Evolutionary conservation across 2,113 vertebrate species (phyloP), one percentile per base, ranked within the genome.

Genomic region (Sinocyclocheilus anophthalmus): DNA sequence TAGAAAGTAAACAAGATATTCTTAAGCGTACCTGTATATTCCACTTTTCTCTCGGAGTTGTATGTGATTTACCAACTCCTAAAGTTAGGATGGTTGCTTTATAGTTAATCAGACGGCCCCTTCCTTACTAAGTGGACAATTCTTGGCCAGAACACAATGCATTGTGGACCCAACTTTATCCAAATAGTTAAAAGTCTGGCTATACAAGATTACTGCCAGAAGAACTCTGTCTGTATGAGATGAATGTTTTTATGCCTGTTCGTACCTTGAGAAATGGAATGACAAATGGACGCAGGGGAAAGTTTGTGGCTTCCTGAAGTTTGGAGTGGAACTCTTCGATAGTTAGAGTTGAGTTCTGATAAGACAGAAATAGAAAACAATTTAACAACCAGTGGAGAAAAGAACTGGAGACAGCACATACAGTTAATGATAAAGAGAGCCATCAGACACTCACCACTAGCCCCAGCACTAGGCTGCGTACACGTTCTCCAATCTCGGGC

Each of bases 221-320:
- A 37, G 8, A 24, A 80, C 65, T 73, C 16, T 86, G 76, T 61
- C 37, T 81, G 16, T 65, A 48, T 82, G 42, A 42, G 69, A 79
- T 59, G 24, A 50, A 13, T 16, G 63, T 55, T 39, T 53, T n/a
- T 57, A 22, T 39, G 16, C 0, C 13, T 2, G 33, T 13, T 50
- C 84, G 91, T 95, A 99, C 98, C 97, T 99, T 99, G 90, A 99
- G 93, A 93, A 99, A 99, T 53, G 98, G 98, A 95, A 99, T 98
- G 95, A 99, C 98, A 0, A 99, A 99, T 0, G 98, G 98, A 57
- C 98, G 95, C 92, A 99, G 94, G 0, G 98, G 98, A 93, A 99
- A 99, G 93, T 99, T 99, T 90, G 98, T 99, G 91, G 98, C 98
- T 91, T 99, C 98, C 82, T 99, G 98, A 75, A 99, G 97, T 95